Conservation (phyloP, 1,140 invertebrate genomes). For the Drosophila neocordata region DNA sequence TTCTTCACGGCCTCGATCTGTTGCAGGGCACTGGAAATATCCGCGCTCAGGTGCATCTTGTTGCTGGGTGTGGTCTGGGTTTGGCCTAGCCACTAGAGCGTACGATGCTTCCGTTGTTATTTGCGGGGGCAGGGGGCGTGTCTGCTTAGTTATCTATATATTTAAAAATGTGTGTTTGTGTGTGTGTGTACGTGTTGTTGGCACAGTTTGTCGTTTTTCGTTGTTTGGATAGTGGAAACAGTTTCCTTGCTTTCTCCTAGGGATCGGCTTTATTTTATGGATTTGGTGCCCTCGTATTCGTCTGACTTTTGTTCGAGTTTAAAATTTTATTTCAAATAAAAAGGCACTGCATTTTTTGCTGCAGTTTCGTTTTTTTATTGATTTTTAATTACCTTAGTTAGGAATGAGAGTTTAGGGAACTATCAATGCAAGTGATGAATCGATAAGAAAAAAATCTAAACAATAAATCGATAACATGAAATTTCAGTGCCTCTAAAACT, state of each 20-base stretch:
- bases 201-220: conserved; percentile 30
- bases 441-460: no score
- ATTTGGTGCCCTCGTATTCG: neutral
- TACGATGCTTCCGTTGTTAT: conserved; percentile 41
- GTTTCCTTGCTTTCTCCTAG: conserved; percentile 7
- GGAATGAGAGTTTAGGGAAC: no score
- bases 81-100: conserved; percentile 48
- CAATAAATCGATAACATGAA: no score
- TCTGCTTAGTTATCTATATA: neutral
- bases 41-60: conserved; percentile 82
- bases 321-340: neutral
- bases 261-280: neutral
- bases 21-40: conserved; percentile 89
- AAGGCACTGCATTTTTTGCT: conserved; percentile 8
- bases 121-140: conserved; percentile 1
- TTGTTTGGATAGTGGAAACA: neutral
- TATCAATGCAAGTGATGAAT: no score
- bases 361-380: conserved; percentile 28
- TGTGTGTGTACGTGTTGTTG: conserved; percentile 37
- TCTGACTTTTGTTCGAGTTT: neutral
- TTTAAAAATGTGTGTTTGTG: neutral
- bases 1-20: conserved; percentile 91
- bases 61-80: conserved; percentile 50
- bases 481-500: neutral
- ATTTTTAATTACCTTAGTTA: conserved; percentile 45